These are phyloP conservation scores for Bombus affinis DNA, from an alignment of 1,140 invertebrate genomes.

Conservation along the genomic window DNA sequence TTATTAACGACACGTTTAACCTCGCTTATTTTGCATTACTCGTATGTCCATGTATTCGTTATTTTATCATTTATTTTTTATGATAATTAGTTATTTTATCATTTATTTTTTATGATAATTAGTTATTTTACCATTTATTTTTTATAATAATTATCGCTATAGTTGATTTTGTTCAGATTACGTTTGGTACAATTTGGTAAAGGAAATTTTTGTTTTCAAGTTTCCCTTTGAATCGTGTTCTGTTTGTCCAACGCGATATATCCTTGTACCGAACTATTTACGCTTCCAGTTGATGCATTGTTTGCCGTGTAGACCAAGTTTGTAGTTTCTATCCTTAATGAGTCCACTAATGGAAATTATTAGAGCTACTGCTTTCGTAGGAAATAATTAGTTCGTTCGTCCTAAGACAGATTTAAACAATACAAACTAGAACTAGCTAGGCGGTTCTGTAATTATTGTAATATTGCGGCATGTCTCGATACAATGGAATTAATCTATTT, in stretches of 20 bases:
- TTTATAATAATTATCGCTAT: no score
- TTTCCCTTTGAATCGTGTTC: not conserved
- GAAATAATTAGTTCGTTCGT: not conserved
- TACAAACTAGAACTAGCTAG: not conserved
- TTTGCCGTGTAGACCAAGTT: not conserved
- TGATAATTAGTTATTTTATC: no score
- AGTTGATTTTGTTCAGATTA: not conserved
- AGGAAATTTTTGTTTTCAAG: not conserved
- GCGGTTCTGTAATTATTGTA: slow-evolving; percentile 14
- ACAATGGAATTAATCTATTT: slow-evolving; percentile 27
- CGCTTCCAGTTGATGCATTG: not conserved
- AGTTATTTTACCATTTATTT: no score
- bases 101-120: no score
- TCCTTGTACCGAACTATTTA: not conserved
- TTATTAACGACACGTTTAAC: not conserved
- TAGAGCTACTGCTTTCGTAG: not conserved
- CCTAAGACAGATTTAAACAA: not conserved
- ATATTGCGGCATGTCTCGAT: not conserved
- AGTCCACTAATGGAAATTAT: not conserved
- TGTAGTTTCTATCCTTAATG: not conserved
- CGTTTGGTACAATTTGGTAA: not conserved
- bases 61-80: not conserved
- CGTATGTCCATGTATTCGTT: not conserved
- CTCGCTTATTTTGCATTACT: not conserved
- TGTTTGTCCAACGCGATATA: not conserved